Evolutionary conservation across 2,113 vertebrate genomes (phyloP).

Genomic region (Alexandromys fortis): DNA sequence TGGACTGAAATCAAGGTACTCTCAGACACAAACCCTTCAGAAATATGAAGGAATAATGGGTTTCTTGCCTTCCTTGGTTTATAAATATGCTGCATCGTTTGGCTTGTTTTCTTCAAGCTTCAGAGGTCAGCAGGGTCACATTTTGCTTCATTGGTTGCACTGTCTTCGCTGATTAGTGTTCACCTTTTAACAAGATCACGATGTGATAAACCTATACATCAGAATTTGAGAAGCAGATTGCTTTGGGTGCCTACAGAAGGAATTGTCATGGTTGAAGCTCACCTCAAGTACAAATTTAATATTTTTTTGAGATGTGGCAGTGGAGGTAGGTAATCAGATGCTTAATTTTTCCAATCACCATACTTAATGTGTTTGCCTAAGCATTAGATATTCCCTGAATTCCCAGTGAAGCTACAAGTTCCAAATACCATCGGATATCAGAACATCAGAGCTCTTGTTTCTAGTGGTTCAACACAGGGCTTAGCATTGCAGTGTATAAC

Average conservation of each 20-base stretch:
- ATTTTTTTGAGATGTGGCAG: background rate
- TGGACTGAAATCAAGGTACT: background rate
- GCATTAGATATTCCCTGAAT: background rate
- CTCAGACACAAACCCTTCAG: background rate
- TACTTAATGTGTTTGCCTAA: background rate
- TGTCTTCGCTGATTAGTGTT: background rate
- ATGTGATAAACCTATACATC: background rate
- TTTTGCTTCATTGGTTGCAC: background rate
- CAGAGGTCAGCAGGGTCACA: background rate
- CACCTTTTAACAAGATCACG: background rate
- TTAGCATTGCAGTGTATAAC: background rate
- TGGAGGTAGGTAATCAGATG: background rate
- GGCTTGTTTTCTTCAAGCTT: background rate
- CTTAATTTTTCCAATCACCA: background rate
- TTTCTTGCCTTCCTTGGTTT: no score
- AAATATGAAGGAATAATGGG: accelerated
- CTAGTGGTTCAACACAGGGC: background rate
- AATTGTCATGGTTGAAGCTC: background rate
- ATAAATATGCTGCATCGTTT: background rate
- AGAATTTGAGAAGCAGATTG: background rate
- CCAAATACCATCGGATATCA: background rate
- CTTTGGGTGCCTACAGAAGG: background rate
- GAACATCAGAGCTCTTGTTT: background rate
- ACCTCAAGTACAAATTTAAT: background rate
- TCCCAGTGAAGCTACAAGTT: background rate